Evolutionary conservation across 64 coral and sea anemone species (phyloP).

Genomic region (Actinia equina): DNA sequence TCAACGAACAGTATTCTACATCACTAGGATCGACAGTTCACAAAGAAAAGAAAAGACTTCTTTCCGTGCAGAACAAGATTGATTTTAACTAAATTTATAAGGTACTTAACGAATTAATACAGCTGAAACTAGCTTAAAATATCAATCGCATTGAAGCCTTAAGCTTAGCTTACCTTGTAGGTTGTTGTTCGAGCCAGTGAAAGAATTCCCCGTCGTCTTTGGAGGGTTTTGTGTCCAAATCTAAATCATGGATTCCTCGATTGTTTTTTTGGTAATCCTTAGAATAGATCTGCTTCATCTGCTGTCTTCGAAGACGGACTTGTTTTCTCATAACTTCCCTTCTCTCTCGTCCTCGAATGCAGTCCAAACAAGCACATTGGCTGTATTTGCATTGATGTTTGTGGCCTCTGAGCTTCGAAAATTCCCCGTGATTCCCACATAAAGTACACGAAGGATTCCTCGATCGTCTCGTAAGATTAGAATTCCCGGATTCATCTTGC

Average conservation of each 20-base stretch:
- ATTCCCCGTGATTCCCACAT: constrained; percentile 64
- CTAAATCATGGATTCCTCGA: neutral
- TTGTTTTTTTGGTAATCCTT: neutral
- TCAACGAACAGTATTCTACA: too few relatives aligned
- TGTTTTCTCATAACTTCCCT: constrained; percentile 71
- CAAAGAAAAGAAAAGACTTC: too few relatives aligned
- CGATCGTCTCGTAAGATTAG: neutral
- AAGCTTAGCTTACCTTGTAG: neutral
- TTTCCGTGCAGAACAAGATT: too few relatives aligned
- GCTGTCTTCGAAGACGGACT: constrained; percentile 72
- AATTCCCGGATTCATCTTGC: neutral
- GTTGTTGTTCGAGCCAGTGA: neutral
- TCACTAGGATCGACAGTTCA: too few relatives aligned
- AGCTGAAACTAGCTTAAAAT: neutral
- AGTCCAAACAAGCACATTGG: constrained; percentile 47
- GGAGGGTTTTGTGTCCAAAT: neutral
- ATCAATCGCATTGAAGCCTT: too few relatives aligned
- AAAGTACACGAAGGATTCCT: constrained; percentile 69
- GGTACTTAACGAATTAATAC: neutral
- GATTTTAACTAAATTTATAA: too few relatives aligned
- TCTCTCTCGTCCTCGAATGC: constrained; percentile 39
- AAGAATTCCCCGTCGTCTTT: neutral
- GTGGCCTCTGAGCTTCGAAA: constrained; percentile 57
- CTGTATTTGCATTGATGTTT: constrained; percentile 52
- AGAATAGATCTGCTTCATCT: constrained; percentile 65